Evolutionary conservation across 2,113 vertebrate genomes (phyloP).

Genomic region (Pica pica): DNA sequence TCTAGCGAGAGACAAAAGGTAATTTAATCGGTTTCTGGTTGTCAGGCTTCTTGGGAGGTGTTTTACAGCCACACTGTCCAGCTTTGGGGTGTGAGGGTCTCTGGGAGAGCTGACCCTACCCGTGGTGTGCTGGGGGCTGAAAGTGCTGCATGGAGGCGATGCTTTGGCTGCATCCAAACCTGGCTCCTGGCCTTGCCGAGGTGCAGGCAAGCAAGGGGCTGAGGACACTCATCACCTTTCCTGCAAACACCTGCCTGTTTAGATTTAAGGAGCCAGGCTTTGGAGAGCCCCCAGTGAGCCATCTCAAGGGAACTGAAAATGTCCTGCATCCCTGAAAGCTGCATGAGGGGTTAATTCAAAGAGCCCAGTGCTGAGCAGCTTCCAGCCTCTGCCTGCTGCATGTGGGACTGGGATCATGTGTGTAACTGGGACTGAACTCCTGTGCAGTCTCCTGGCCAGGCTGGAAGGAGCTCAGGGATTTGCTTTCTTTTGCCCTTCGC

Average conservation of each 20-base stretch:
- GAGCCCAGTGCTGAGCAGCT: neutral
- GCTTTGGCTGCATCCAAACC: neutral
- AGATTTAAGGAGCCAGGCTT: neutral
- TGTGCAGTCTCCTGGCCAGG: accelerated
- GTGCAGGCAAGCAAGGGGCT: neutral
- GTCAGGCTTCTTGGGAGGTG: neutral
- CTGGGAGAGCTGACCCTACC: neutral
- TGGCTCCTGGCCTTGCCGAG: neutral
- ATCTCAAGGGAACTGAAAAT: neutral
- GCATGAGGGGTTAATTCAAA: neutral
- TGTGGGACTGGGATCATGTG: neutral
- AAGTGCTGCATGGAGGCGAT: accelerated
- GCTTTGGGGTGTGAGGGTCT: neutral
- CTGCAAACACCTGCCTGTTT: neutral
- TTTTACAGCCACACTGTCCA: neutral
- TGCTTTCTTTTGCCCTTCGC: neutral
- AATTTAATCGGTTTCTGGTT: neutral
- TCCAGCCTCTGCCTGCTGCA: neutral
- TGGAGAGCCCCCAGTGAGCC: neutral
- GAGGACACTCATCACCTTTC: accelerated
- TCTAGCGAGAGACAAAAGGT: neutral
- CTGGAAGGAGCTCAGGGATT: neutral
- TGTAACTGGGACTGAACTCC: neutral
- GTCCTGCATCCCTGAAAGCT: neutral
- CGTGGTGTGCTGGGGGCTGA: accelerated